phyloP scores from a whole-genome alignment of 1,140 invertebrate genomes.

The Anastrepha ludens region DNA sequence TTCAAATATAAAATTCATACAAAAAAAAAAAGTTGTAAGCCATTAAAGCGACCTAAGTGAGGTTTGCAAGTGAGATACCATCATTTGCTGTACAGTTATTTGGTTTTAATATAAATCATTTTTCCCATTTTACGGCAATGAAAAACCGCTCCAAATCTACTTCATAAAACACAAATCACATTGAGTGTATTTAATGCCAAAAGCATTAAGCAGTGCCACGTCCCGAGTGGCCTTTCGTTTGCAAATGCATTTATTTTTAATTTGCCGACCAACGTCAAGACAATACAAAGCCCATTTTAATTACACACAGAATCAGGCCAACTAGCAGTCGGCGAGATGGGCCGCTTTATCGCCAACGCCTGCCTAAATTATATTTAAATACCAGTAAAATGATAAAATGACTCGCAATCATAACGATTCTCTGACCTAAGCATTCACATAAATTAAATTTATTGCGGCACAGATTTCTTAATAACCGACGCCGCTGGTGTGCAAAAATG shows the following conservation, averaged over 20 bases:
- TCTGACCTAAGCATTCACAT: slow-evolving; percentile 3
- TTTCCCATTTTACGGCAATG: too few relatives aligned
- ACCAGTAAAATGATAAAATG: slow-evolving; percentile 17
- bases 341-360: neutral
- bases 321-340: neutral
- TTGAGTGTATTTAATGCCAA: slow-evolving; percentile 22
- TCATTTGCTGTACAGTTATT: too few relatives aligned
- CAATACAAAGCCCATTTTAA: slow-evolving; percentile 12
- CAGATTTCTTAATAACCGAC: slow-evolving; percentile 2
- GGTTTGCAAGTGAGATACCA: too few relatives aligned
- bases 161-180: slow-evolving; percentile 18
- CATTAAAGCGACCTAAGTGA: too few relatives aligned
- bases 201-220: neutral
- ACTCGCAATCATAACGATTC: neutral
- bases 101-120: too few relatives aligned
- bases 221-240: neutral
- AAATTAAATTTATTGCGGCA: slow-evolving; percentile 32
- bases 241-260: neutral
- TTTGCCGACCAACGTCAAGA: neutral
- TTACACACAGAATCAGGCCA: slow-evolving; percentile 9
- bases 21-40: too few relatives aligned
- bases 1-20: too few relatives aligned
- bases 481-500: neutral
- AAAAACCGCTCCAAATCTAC: neutral
- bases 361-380: neutral